These are phyloP conservation scores for Macquaria australasica DNA, from an alignment of 2,113 vertebrate species.

Conservation along the genomic window DNA sequence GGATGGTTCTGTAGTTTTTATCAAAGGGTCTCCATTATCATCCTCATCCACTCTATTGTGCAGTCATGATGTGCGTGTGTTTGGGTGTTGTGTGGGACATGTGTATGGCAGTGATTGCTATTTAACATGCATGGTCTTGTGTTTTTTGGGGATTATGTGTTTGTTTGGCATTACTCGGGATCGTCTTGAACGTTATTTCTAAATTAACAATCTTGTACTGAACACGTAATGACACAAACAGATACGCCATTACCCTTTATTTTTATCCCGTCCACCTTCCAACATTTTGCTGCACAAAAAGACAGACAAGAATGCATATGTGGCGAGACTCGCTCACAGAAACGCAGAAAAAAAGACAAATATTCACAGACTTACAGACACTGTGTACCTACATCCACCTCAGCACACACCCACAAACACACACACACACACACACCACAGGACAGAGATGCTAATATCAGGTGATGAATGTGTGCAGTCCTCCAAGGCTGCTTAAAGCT, in stretches of 20 bases:
- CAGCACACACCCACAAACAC: constrained; percentile 28
- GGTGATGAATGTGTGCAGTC: constrained; percentile 73
- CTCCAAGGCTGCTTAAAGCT: constrained; percentile 72
- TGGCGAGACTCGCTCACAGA: background rate
- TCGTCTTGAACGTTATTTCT: background rate
- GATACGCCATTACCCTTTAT: constrained; percentile 4
- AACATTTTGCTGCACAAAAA: constrained; percentile 1
- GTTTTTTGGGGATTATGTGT: background rate
- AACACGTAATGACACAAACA: constrained; percentile 18
- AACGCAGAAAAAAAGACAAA: constrained; percentile 19
- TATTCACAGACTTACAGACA: constrained; percentile 21
- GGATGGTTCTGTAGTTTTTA: constrained; percentile 40
- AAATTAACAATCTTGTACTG: constrained; percentile 9
- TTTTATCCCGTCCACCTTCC: background rate
- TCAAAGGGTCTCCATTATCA: constrained; percentile 61
- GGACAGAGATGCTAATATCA: constrained; percentile 73
- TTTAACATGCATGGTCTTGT: constrained; percentile 11
- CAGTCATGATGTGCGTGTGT: constrained; percentile 13
- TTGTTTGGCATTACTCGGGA: background rate
- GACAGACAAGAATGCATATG: background rate
- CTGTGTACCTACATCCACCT: constrained; percentile 24
- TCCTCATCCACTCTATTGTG: constrained; percentile 47
- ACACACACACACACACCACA: constrained; percentile 39
- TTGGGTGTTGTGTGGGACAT: background rate
- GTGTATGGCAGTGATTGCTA: constrained; percentile 15